These are phyloP conservation scores for Pitangus sulphuratus DNA, from an alignment of 2,797 vertebrate genomes.

Conservation along the genomic window DNA sequence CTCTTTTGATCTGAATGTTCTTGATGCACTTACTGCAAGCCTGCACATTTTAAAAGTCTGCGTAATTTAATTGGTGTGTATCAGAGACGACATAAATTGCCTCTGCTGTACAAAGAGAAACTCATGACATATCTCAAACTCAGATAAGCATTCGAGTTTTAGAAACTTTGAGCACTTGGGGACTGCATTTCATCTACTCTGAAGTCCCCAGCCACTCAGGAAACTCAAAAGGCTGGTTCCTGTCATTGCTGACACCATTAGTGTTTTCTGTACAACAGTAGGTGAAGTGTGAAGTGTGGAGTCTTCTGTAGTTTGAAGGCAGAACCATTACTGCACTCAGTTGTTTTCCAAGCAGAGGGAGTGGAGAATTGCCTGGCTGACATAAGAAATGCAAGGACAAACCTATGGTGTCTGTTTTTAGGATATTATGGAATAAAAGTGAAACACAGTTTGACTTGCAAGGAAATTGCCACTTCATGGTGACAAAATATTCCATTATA, in stretches of 20 bases:
- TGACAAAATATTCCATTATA: not conserved
- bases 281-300: not conserved
- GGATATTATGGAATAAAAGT: not conserved
- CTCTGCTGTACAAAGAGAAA: not conserved
- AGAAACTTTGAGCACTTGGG: not conserved
- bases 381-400: not conserved
- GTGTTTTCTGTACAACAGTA: not conserved
- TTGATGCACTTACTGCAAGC: not conserved
- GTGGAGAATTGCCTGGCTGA: not conserved
- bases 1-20: not conserved
- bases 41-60: not conserved
- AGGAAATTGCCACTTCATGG: not conserved
- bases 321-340: not conserved
- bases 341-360: not conserved
- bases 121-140: not conserved
- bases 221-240: not conserved
- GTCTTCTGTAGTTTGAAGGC: not conserved
- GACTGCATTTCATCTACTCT: not conserved
- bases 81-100: not conserved
- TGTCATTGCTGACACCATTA: not conserved
- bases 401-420: not conserved
- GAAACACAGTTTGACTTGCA: not conserved
- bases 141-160: not conserved
- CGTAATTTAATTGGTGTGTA: not conserved
- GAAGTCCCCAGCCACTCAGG: not conserved